Conservation (phyloP, 2,113 vertebrate species). For the Hemiprocne comata region DNA sequence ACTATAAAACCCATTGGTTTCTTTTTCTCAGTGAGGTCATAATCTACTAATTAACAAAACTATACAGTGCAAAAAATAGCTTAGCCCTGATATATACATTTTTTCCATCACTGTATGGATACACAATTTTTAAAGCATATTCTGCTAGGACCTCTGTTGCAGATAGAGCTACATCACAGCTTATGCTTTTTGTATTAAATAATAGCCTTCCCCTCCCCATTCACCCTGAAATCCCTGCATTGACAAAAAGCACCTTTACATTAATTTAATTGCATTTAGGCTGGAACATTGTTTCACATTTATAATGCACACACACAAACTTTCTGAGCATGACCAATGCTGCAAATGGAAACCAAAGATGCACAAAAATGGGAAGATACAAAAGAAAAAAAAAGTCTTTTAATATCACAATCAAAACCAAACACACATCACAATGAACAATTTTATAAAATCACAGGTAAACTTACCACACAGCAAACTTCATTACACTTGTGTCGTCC, state of each 20-base stretch:
- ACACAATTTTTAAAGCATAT: background rate
- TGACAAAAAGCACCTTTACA: background rate
- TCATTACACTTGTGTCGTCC: slow-evolving; percentile 96
- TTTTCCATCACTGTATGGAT: background rate
- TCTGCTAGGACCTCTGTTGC: background rate
- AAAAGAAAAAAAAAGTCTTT: background rate
- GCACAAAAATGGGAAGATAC: background rate
- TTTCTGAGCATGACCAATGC: background rate
- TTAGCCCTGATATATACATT: background rate
- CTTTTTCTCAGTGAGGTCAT: background rate
- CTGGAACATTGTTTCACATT: background rate
- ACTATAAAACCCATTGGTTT: background rate
- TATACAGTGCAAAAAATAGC: background rate
- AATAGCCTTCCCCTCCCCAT: background rate
- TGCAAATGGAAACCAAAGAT: background rate
- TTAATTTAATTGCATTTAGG: background rate
- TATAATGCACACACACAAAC: background rate
- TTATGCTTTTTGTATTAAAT: background rate
- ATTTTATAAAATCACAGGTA: background rate
- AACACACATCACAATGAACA: background rate
- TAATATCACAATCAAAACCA: background rate
- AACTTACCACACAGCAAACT: slow-evolving; percentile 95
- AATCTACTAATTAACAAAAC: background rate
- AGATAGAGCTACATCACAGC: background rate
- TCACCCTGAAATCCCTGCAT: background rate